phyloP scores from a whole-genome alignment of 2,888 invertebrate genomes.

The Eupithecia dodoneata region DNA sequence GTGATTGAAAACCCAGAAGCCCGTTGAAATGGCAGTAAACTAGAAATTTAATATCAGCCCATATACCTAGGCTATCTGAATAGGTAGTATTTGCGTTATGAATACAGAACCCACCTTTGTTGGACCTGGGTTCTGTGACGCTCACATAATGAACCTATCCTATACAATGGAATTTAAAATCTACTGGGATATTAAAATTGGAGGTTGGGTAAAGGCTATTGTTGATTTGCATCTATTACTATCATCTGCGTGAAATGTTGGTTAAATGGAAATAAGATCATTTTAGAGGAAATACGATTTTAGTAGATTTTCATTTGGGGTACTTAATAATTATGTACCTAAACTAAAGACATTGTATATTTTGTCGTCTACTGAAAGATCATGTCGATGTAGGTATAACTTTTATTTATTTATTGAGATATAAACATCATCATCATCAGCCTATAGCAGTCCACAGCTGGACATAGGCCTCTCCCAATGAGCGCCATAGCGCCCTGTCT shows the following conservation, averaged over 20 bases:
- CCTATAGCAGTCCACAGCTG: too few relatives aligned
- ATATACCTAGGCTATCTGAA: constrained; percentile 24
- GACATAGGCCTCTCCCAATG: too few relatives aligned
- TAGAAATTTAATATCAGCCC: constrained; percentile 29
- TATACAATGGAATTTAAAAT: constrained; percentile 13
- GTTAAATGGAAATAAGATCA: not conserved
- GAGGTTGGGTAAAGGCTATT: not conserved
- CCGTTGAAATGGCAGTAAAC: constrained; percentile 31
- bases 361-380: not conserved
- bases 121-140: not conserved
- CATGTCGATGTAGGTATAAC: not conserved
- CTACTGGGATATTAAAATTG: constrained; percentile 11
- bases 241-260: not conserved
- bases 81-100: constrained; percentile 10
- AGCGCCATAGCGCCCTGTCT: too few relatives aligned
- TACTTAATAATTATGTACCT: not conserved
- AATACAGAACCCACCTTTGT: constrained; percentile 9
- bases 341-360: not conserved
- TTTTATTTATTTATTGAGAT: not conserved
- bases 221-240: not conserved
- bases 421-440: too few relatives aligned
- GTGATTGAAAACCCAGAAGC: not conserved
- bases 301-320: not conserved
- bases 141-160: not conserved
- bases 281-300: not conserved